Conservation (phyloP, 2,113 vertebrate genomes). For the Chaenocephalus aceratus region DNA sequence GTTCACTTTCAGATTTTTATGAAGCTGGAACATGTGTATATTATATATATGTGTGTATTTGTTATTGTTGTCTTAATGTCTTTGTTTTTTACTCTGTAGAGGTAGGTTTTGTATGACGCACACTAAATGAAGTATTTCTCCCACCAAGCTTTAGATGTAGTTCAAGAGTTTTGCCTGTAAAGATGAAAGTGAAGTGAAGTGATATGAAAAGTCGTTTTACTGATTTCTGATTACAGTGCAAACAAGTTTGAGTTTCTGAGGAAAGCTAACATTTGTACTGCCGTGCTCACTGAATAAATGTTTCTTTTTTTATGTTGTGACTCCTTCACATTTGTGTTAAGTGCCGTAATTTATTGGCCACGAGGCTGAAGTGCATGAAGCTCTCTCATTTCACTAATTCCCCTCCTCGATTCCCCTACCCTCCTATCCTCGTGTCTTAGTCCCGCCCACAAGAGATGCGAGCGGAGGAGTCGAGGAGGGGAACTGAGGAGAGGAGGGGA, state of each 20-base stretch:
- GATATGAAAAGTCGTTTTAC: too few relatives aligned
- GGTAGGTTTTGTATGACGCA: constrained; percentile 50
- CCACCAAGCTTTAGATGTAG: constrained; percentile 17
- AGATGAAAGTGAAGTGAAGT: constrained; percentile 5
- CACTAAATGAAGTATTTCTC: constrained; percentile 50
- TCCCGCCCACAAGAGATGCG: too few relatives aligned
- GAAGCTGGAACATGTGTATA: constrained; percentile 36
- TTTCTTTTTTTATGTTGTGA: constrained; percentile 41
- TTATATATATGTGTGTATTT: constrained; percentile 8
- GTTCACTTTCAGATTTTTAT: constrained; percentile 43
- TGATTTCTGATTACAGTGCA: constrained; percentile 27
- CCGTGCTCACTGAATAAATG: constrained; percentile 81
- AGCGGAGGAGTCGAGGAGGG: too few relatives aligned
- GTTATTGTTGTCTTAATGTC: constrained; percentile 23
- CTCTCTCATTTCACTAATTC: too few relatives aligned
- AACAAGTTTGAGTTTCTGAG: constrained; percentile 64
- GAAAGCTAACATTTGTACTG: constrained; percentile 60
- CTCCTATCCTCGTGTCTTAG: too few relatives aligned
- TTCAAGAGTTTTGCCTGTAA: constrained; percentile 22
- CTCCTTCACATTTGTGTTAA: neutral
- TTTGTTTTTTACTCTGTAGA: constrained; percentile 58
- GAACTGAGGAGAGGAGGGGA: too few relatives aligned
- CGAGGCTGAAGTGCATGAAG: too few relatives aligned
- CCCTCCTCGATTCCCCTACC: too few relatives aligned
- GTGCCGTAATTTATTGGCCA: too few relatives aligned